Evolutionary conservation across 2,888 invertebrate genomes (phyloP), one percentile per base, ranked within the genome.

Genomic region (Lasioglossum pauxillum): DNA sequence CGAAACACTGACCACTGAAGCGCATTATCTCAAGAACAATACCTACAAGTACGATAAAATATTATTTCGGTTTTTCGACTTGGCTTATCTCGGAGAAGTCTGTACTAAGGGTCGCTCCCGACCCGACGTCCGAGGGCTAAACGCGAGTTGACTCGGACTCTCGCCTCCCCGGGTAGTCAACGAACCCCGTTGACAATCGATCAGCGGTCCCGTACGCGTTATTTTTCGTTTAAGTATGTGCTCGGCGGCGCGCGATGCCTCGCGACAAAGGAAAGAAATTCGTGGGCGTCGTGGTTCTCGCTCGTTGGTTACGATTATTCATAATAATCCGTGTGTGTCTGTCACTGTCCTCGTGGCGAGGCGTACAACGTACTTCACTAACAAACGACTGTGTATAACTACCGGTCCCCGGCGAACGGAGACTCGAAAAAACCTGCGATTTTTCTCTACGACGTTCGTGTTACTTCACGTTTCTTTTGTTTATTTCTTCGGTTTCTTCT

Each of bases 231-330:
- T 80, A 83, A 87, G 75, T 85, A 84, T 86, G 91, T 89, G 89
- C 92, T 90, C 89, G 69, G 69, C 35, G 38, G 74, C 38, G 23
- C 90, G 88, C 82, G 84, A 67, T 69, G 57, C 23, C 83, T 69
- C 88, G 81, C 77, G 23, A 53, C 75, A 82, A 83, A 87, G 89
- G 89, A 90, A 91, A 90, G 87, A 88, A 89, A 90, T 87, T 85
- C 91, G 73, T 76, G 82, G 88, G 86, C 82, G 72, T 76, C 14
- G 27, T 60, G 60, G 27, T 27, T 27, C 60, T 60, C 60, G 27
- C 60, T 27, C 49, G 49, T 53, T 8, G 64, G 19, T 16, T 35
- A 67, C 19, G 19, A 35, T 53, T 53, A 53, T 53, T 5, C 16
- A 7, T 7, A 23, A 53, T 53, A 23, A 53, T 16, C 19, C 31